Conservation (phyloP, 2,113 vertebrate genomes). For the Syngnathoides biaculeatus region DNA sequence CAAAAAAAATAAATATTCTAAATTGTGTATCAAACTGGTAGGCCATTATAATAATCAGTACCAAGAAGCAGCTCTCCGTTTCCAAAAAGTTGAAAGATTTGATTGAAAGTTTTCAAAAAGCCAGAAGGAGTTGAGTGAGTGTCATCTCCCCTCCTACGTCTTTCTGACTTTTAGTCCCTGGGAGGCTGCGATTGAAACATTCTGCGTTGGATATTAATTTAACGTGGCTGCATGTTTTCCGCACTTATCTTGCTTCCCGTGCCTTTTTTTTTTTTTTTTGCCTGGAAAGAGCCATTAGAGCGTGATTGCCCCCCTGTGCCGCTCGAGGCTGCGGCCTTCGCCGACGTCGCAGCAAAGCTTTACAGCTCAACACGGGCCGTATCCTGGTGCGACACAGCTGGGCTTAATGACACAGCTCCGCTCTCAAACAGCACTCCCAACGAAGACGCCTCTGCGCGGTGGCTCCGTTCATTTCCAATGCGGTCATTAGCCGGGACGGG, state of each 20-base stretch:
- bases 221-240: constrained; percentile 39
- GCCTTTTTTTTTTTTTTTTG: constrained; percentile 27
- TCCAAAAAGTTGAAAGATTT: too few relatives aligned
- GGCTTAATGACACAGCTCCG: constrained; percentile 59
- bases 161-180: constrained; percentile 37
- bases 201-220: constrained; percentile 43
- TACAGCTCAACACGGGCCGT: constrained; percentile 48
- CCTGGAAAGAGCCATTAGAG: constrained; percentile 44
- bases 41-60: too few relatives aligned
- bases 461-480: constrained; percentile 59
- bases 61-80: too few relatives aligned
- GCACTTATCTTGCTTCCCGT: constrained; percentile 44
- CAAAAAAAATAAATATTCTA: too few relatives aligned
- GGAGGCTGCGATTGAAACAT: constrained; percentile 40
- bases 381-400: constrained; percentile 62
- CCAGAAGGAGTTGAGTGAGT: constrained; percentile 40
- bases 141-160: constrained; percentile 9
- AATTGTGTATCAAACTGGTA: too few relatives aligned
- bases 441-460: constrained; percentile 55
- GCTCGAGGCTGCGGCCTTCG: constrained; percentile 40
- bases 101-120: constrained; percentile 4
- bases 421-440: constrained; percentile 60
- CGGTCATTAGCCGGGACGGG: constrained; percentile 61
- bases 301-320: constrained; percentile 23
- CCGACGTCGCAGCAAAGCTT: constrained; percentile 35